Conservation (phyloP, 2,113 vertebrate genomes). For the Aleadryas rufinucha region DNA sequence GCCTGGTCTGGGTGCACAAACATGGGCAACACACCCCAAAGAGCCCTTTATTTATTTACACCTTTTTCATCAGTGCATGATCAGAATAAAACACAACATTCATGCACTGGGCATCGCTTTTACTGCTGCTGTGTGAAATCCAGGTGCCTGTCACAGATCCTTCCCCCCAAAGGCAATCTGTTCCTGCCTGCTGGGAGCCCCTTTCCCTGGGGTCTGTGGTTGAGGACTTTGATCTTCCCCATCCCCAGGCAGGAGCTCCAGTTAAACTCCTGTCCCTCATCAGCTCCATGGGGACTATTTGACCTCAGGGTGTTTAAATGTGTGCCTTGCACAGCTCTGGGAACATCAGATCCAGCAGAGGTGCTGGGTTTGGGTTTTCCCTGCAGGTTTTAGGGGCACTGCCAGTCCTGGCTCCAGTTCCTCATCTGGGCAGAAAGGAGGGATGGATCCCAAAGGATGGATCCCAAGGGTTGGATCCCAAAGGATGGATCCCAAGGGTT, state of each 20-base stretch:
- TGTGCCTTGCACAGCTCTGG: neutral
- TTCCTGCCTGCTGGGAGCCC: neutral
- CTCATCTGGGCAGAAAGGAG: neutral
- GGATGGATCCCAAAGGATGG: neutral
- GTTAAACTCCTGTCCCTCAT: neutral
- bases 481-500: too few relatives aligned
- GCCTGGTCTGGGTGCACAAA: neutral
- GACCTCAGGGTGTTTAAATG: too few relatives aligned
- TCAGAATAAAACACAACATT: neutral
- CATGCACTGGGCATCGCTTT: neutral
- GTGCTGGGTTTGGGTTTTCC: neutral
- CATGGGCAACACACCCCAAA: neutral
- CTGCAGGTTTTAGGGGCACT: neutral
- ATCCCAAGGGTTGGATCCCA: too few relatives aligned
- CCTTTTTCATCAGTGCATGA: neutral
- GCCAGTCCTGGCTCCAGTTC: neutral
- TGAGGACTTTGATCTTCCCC: neutral
- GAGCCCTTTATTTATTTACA: neutral
- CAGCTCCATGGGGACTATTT: neutral
- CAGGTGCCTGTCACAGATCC: neutral
- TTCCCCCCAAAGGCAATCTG: neutral
- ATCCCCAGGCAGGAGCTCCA: neutral
- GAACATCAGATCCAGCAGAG: neutral
- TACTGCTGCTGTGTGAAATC: neutral
- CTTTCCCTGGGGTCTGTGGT: neutral